Percentiles rank a stretch among this genome's conserved stretches.
These are phyloP conservation scores for Drosophila flavopinicola DNA, from an alignment of 2,888 invertebrate species.

Conservation along the genomic window DNA sequence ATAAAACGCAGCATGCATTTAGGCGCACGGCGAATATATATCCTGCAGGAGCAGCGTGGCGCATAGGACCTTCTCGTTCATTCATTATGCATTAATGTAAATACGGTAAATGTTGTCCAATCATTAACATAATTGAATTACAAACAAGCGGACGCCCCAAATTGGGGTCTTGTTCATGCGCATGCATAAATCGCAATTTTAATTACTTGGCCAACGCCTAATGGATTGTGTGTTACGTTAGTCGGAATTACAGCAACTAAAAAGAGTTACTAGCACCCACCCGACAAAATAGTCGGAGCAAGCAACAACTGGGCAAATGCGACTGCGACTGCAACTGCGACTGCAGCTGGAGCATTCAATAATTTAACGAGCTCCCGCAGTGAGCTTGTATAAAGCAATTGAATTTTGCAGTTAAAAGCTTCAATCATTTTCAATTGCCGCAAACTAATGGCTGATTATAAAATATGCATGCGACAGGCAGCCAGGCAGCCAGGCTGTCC, in stretches of 20 bases:
- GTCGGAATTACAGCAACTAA: slow-evolving; percentile 23
- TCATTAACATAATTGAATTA: slow-evolving; percentile 84
- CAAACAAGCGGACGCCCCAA: slow-evolving; percentile 76
- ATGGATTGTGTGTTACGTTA: slow-evolving; percentile 65
- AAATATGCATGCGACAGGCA: slow-evolving; percentile 75
- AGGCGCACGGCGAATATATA: no score
- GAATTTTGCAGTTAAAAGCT: slow-evolving; percentile 79
- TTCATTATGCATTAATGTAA: slow-evolving; percentile 84
- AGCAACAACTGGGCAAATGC: slow-evolving; percentile 18
- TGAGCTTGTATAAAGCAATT: slow-evolving; percentile 62
- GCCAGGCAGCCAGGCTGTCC: slow-evolving; percentile 1
- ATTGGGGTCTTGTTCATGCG: slow-evolving; percentile 59
- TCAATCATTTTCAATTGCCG: slow-evolving; percentile 80
- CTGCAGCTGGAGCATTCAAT: slow-evolving; percentile 53
- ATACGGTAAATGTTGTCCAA: slow-evolving; percentile 84
- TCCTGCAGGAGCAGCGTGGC: not conserved
- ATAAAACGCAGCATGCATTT: slow-evolving; percentile 63
- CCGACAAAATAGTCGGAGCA: slow-evolving; percentile 17
- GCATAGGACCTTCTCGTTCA: slow-evolving; percentile 63
- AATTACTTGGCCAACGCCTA: slow-evolving; percentile 75
- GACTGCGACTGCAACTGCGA: slow-evolving; percentile 12
- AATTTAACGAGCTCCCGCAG: slow-evolving; percentile 51
- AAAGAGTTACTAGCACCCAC: slow-evolving; percentile 32
- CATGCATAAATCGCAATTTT: slow-evolving; percentile 78
- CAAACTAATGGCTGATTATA: slow-evolving; percentile 79